Evolutionary conservation across 2,113 vertebrate species (phyloP).

Genomic region (Toxotes jaculatrix): DNA sequence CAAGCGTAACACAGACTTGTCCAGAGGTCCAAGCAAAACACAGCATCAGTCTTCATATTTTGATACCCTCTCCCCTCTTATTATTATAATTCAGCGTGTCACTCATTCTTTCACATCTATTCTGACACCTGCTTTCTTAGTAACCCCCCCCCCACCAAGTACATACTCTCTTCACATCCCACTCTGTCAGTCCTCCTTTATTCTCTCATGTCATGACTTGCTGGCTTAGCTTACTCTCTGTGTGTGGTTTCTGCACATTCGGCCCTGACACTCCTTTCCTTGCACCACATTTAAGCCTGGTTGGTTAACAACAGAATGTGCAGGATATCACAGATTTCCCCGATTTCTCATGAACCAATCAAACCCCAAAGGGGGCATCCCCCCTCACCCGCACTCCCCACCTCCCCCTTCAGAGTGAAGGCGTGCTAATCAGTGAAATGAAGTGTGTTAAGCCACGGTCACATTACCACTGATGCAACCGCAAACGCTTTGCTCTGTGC

Average conservation of each 20-base stretch:
- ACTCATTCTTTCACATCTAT: slow-evolving; percentile 27
- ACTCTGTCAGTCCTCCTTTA: slow-evolving; percentile 14
- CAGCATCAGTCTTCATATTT: slow-evolving; percentile 3
- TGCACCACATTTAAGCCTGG: slow-evolving; percentile 19
- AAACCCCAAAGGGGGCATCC: too few relatives aligned
- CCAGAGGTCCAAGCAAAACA: slow-evolving; percentile 55
- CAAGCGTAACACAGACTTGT: slow-evolving; percentile 63
- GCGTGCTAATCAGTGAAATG: slow-evolving; percentile 57
- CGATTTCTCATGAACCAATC: background rate
- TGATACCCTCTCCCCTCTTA: slow-evolving; percentile 36
- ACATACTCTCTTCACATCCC: slow-evolving; percentile 14
- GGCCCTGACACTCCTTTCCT: slow-evolving; percentile 18
- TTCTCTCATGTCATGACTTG: slow-evolving; percentile 67
- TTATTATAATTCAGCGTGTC: slow-evolving; percentile 10
- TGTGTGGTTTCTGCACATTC: slow-evolving; percentile 39
- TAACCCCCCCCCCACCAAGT: slow-evolving; percentile 19
- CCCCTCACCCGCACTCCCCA: too few relatives aligned
- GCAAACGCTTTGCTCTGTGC: slow-evolving; percentile 12
- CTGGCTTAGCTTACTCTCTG: slow-evolving; percentile 22
- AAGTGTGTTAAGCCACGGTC: slow-evolving; percentile 55
- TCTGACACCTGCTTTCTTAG: slow-evolving; percentile 40
- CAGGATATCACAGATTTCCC: background rate
- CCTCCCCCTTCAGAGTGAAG: slow-evolving; percentile 3
- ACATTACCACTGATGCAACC: slow-evolving; percentile 53
- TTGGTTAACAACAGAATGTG: background rate